Base-by-base conservation (phyloP, 2,888 invertebrate species). In the Melikaiella ostensackeni region DNA sequence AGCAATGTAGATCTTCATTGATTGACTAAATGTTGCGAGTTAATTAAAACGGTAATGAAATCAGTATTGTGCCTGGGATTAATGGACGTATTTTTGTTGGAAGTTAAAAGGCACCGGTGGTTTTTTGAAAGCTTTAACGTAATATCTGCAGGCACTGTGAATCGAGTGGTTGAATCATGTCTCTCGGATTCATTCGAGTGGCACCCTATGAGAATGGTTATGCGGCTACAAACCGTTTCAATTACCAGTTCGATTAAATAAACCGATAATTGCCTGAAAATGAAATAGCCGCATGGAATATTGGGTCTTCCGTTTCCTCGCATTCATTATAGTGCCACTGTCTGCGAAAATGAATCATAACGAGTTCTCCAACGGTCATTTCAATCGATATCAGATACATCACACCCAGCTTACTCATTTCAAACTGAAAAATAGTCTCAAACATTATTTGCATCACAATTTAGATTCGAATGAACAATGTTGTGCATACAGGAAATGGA, bases 241-340 rank as follows among this genome's bases (percentile, higher is more conserved):
- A 88, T 89, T 88, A 87, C 83, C 87, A 83, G 86, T 88, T 88
- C 86, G 85, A 89, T 89, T 88, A 87, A 89, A 87, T 87, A 88
- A 89, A 86, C 88, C 89, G 86, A 89, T 88, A 88, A 89, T 89
- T 88, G 87, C 84, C 83, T 83, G 83, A 86, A 87, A 88, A 88
- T 86, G 85, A 84, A 86, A 87, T 84, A 86, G 84, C 84, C 78
- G 77, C 80, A 75, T 79, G 77, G 84, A 86, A 84, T 84, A 85
- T 84, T 83, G 84, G 80, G 80, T 81, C 82, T 82, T 82, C 81
- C 81, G 81, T 64, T 85, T 84, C 83, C 86, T 80, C 83, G 78
- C 82, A 82, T 84, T 84, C 84, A 82, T 85, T 86, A 81, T 82
- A 83, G 74, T 77, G 57, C 46, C 59, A 42, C 33, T 55, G 61